Evolutionary conservation across 2,888 invertebrate species (phyloP).

Genomic region (Drosophila atripex): DNA sequence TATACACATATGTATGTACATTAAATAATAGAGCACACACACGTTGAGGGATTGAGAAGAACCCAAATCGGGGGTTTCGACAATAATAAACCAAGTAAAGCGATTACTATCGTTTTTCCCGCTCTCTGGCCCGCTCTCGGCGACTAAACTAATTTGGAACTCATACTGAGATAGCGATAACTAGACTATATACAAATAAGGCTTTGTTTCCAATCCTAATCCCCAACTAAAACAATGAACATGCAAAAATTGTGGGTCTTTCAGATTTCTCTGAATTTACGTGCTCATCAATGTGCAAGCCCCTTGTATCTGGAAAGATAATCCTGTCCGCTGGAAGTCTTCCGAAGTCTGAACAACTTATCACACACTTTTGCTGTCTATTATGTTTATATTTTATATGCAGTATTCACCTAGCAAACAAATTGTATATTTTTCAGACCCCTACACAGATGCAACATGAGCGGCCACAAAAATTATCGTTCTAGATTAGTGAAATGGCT

Average conservation of each 20-base stretch:
- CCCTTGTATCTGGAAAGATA: constrained; percentile 15
- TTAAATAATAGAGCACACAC: constrained; percentile 51
- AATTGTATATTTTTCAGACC: constrained; percentile 56
- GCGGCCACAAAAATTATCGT: constrained; percentile 18
- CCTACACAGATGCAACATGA: constrained; percentile 45
- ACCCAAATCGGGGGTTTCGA: constrained; percentile 26
- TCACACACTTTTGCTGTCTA: constrained; percentile 41
- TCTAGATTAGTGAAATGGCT: constrained; percentile 43
- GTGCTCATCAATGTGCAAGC: constrained; percentile 39
- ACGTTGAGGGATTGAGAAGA: constrained; percentile 33
- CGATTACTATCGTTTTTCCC: background rate
- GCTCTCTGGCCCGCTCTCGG: background rate
- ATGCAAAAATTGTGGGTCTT: constrained; percentile 7
- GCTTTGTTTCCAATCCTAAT: constrained; percentile 27
- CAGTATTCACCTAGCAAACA: constrained; percentile 41
- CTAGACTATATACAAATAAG: constrained; percentile 21
- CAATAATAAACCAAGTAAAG: constrained; percentile 35
- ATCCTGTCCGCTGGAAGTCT: constrained; percentile 11
- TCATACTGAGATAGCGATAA: constrained; percentile 8
- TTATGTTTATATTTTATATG: constrained; percentile 36
- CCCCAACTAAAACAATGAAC: constrained; percentile 43
- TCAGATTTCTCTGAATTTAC: constrained; percentile 17
- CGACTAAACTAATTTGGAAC: constrained; percentile 36
- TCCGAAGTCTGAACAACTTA: constrained; percentile 16
- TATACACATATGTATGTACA: constrained; percentile 36